These are phyloP conservation scores for Lytechinus pictus DNA, from an alignment of 35 echinoderm and acorn worm genomes.

Conservation along the genomic window DNA sequence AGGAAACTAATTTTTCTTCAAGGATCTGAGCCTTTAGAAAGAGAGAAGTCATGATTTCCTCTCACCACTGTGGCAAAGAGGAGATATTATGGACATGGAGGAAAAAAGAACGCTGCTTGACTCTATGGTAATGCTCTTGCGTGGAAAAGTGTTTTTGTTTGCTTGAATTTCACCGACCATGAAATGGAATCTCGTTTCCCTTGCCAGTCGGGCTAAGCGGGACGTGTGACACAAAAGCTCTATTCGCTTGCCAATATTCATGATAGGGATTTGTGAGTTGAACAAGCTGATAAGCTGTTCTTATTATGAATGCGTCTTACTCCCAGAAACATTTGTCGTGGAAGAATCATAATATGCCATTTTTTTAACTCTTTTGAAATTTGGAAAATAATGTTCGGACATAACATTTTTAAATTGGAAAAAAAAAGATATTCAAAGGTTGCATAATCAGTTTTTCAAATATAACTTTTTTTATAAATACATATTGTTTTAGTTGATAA, in stretches of 20 bases:
- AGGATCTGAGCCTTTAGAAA: not conserved
- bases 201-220: not conserved
- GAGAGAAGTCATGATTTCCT: not conserved
- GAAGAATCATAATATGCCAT: too few relatives aligned
- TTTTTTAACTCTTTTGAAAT: too few relatives aligned
- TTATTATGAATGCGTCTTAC: not conserved
- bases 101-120: not conserved
- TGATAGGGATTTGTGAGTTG: not conserved
- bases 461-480: too few relatives aligned
- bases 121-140: not conserved
- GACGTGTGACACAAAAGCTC: not conserved
- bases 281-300: not conserved
- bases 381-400: too few relatives aligned
- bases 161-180: slow-evolving; percentile 9
- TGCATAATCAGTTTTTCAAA: too few relatives aligned
- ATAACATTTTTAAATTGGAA: too few relatives aligned
- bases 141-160: not conserved
- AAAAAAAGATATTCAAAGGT: too few relatives aligned
- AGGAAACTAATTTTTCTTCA: not conserved
- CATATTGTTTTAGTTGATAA: too few relatives aligned
- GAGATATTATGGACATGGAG: not conserved
- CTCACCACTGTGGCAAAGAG: not conserved
- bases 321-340: too few relatives aligned
- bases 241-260: not conserved
- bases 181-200: slow-evolving; percentile 17